Base-by-base conservation (phyloP, 1,140 invertebrate species). In the Drosophila cardini region DNA sequence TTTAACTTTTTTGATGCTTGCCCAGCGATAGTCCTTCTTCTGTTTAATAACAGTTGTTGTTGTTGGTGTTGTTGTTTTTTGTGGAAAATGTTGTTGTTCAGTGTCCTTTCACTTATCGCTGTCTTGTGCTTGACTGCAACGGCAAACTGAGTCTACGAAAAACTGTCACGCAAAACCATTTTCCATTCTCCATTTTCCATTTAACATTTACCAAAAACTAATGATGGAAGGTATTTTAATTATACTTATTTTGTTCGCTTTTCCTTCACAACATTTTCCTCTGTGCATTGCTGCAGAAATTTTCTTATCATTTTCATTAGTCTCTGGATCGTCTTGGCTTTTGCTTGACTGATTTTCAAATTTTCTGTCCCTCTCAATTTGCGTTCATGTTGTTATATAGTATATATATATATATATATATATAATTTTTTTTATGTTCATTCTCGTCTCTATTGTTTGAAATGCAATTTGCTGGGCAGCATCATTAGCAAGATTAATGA, bases 191-290 rank as follows among this genome's bases (percentile, higher is more conserved):
- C 21, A 26, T 26, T 26, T 26, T 4, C 21, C 21, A 26, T 26
- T 26, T 2, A 84, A 76, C 70, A 78, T 74, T 78, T 74, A 64
- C 60, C 72, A 64, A 86, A 26, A 81, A 82, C 81, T 90, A 90
- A 90, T 90, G 89, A 90, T 90, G 74, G 80, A 85, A 90, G 89
- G 89, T 84, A 90, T 90, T 90, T 90, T 90, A 90, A 90, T 90
- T 90, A 90, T 87, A 89, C 80, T 77, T 73, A 89, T 84, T 77
- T 73, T 36, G 36, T 21, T 38, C 40, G 34, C 52, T 46, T 32
- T 65, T 36, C 16, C 8, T 52, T 50, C 26, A 42, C 26, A 26
- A 4, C 21, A 26, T 67, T 72, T 73, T 69, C 38, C 50, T 36
- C 30, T 89, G 85, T 89, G 84, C 84, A 89, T 57, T 90, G 85